Percentiles rank a stretch among this genome's conserved stretches.
Conservation (phyloP, 2,888 invertebrate species). For the Ischnura elegans region DNA sequence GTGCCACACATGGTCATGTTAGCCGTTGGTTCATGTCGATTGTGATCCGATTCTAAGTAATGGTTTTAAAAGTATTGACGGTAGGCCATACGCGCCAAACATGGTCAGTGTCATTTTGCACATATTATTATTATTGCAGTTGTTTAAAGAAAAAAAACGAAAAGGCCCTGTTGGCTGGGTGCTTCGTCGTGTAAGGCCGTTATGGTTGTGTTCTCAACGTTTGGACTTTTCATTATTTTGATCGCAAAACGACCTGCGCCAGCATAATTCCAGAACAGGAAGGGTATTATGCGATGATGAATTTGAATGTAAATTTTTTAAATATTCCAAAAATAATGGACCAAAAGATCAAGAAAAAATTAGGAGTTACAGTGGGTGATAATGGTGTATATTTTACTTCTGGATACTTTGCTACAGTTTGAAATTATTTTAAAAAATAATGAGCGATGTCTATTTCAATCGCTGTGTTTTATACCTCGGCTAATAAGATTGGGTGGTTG, state of each 20-base stretch:
- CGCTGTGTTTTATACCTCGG: constrained; percentile 22
- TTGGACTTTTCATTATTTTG: background rate
- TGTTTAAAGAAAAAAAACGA: background rate
- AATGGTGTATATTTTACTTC: constrained; percentile 45
- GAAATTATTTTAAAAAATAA: background rate
- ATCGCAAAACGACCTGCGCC: background rate
- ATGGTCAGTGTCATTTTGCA: background rate
- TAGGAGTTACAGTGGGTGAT: constrained; percentile 9
- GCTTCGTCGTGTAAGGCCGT: background rate
- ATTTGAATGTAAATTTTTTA: constrained; percentile 24
- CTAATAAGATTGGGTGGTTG: background rate
- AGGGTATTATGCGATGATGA: background rate
- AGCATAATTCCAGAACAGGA: background rate
- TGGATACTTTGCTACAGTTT: constrained; percentile 42
- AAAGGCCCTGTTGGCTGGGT: background rate
- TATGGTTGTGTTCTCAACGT: background rate
- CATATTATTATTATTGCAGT: background rate
- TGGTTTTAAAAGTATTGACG: background rate
- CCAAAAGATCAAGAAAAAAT: background rate
- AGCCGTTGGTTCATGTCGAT: background rate
- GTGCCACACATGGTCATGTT: background rate
- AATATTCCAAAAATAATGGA: constrained; percentile 40
- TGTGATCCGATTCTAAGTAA: constrained; percentile 4
- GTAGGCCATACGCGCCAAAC: background rate
- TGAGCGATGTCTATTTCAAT: background rate